Base-by-base conservation (phyloP, 2,797 vertebrate species). In the Acrossocheilus wenchowensis region DNA sequence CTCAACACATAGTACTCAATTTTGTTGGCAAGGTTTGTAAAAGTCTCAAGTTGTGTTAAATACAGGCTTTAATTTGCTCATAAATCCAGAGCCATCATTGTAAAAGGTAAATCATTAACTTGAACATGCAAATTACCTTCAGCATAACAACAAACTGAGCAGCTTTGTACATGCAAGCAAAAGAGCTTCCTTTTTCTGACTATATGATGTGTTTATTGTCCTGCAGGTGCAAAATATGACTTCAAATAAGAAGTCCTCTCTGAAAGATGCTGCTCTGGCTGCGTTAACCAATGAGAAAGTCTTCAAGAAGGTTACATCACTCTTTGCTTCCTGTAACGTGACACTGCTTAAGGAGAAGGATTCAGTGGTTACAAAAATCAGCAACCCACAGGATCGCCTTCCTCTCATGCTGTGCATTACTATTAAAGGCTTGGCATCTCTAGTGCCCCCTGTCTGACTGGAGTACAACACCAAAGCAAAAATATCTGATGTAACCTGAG, bases 351-450 rank as follows among this genome's bases (percentile, higher is more conserved):
- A 92, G 91, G 90, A 91, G 8, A 93, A 91, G 36, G 93, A 95
- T 45, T 90, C 91, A 0, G 78, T 97, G 2, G 93, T 75, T 89
- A 94, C 92, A 8, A 66, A 93, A 90, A 92, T 96, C 62, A 85
- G 36, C 43, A 86, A 89, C 57, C 90, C 92, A 11, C 87, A 95
- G 0, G 89, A 90, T 43, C 83, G 94, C 87, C 89, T 75, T 66
- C 95, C 96, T 0, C 91, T 98, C 1, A 84, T 97, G 89, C 93
- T 98, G 52, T 97, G 95, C 8, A 94, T 98, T 34, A 92, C 94
- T 2, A 83, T 98, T 81, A 92, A 87, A 39, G 95, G 96, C 68
- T 94, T 99, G 30, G 86, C 90, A 74, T 93, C 93, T 48, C 78
- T 96, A 85, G 88, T 85, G 5, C 68, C 87, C 15, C 75, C 78